phyloP scores from a whole-genome alignment of 2,888 invertebrate genomes.

The Podabrus alpinus region DNA sequence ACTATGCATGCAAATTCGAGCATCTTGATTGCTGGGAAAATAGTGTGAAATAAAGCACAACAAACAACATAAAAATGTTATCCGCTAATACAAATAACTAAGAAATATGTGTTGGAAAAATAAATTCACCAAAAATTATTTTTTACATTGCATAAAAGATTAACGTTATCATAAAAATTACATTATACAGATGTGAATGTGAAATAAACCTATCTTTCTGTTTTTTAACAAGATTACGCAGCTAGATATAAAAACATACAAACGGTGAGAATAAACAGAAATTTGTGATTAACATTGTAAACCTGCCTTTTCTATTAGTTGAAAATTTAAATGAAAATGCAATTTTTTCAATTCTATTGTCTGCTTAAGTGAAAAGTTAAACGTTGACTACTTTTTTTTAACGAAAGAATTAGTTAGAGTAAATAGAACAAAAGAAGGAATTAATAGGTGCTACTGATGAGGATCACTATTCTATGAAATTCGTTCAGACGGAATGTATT shows the following conservation, averaged over 20 bases:
- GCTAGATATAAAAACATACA: slow-evolving; percentile 24
- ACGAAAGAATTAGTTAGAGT: not conserved
- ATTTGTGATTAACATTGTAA: not conserved
- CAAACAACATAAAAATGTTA: not conserved
- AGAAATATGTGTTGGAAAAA: not conserved
- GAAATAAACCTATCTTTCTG: slow-evolving; percentile 11
- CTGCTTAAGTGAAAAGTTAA: not conserved
- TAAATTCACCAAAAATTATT: not conserved
- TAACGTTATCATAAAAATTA: slow-evolving; percentile 2
- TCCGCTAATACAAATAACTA: not conserved
- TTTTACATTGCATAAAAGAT: not conserved
- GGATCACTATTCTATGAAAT: not conserved
- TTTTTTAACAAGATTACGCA: slow-evolving; percentile 22
- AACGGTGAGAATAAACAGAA: slow-evolving; percentile 24
- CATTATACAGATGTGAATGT: slow-evolving; percentile 12
- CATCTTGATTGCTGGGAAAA: not conserved
- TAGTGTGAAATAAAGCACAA: not conserved
- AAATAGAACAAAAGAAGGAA: not conserved
- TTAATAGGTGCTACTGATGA: not conserved
- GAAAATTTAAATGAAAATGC: not conserved
- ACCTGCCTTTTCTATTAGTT: not conserved
- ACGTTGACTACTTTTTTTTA: not conserved
- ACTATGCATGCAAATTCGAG: not conserved
- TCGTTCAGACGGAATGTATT: not conserved
- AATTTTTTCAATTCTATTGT: not conserved